Percentiles rank a stretch among this genome's conserved stretches.
Conservation (phyloP, 2,113 vertebrate genomes). For the Thamnophis sirtalis region DNA sequence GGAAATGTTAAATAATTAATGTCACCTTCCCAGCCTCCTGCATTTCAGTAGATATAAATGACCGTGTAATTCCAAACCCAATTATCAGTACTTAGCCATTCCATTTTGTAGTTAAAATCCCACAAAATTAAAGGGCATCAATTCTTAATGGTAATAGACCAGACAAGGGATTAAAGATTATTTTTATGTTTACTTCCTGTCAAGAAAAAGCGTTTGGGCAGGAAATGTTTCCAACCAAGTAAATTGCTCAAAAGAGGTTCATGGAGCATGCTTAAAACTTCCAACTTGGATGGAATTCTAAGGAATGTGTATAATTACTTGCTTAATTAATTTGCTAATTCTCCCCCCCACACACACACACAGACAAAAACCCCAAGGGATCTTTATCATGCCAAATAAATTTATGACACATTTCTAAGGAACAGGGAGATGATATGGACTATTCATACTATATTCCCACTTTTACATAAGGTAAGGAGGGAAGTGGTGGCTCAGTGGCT, state of each 20-base stretch:
- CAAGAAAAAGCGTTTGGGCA: conserved; percentile 69
- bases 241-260: conserved; percentile 68
- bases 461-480: too few species aligned
- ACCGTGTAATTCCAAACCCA: conserved; percentile 81
- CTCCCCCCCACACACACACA: too few species aligned
- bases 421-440: conserved; percentile 40
- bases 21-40: conserved; percentile 72
- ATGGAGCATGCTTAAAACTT: conserved; percentile 71
- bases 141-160: conserved; percentile 83
- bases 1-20: conserved; percentile 86
- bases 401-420: conserved; percentile 45
- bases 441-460: conserved; percentile 15
- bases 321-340: conserved; percentile 77
- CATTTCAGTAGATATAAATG: conserved; percentile 83
- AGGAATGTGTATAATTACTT: conserved; percentile 71
- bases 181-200: conserved; percentile 83
- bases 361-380: conserved; percentile 47
- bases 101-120: conserved; percentile 85
- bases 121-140: conserved; percentile 81
- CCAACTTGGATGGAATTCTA: conserved; percentile 56
- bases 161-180: conserved; percentile 82
- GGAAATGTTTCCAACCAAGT: conserved; percentile 70
- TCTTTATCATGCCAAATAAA: conserved; percentile 60
- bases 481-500: too few species aligned
- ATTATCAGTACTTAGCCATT: conserved; percentile 81